These are phyloP conservation scores for Achlya flavicornis DNA, from an alignment of 2,888 invertebrate genomes.

Conservation along the genomic window DNA sequence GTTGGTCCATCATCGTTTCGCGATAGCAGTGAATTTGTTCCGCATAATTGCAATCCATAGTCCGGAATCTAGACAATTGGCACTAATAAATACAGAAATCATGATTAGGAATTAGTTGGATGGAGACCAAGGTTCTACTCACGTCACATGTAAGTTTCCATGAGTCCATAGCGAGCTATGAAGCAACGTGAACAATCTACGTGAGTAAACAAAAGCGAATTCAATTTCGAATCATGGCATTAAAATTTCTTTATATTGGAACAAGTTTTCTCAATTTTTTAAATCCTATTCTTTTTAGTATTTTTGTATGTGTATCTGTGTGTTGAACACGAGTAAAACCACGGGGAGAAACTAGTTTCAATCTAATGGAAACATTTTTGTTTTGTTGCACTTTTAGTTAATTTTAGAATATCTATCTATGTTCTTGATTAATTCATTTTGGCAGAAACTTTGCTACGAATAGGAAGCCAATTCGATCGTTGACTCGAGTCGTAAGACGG, in stretches of 20 bases:
- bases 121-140: neutral
- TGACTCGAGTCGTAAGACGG: neutral
- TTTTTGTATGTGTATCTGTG: too few relatives aligned
- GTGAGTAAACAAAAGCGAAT: neutral
- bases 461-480: neutral
- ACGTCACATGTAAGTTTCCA: neutral
- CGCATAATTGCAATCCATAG: neutral
- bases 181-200: neutral
- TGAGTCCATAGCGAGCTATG: neutral
- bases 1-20: too few relatives aligned
- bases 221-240: neutral
- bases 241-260: too few relatives aligned
- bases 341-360: too few relatives aligned
- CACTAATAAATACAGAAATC: neutral
- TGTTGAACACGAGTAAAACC: too few relatives aligned
- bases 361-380: too few relatives aligned
- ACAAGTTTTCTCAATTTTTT: too few relatives aligned
- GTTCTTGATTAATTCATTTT: neutral
- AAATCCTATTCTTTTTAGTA: too few relatives aligned
- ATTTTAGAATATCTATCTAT: too few relatives aligned
- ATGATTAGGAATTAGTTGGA: neutral
- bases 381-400: too few relatives aligned
- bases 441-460: neutral
- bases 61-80: neutral
- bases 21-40: neutral